Evolutionary conservation across 2,113 vertebrate genomes (phyloP), one percentile per base, ranked within the genome.

Genomic region (Sceloporus tristichus): DNA sequence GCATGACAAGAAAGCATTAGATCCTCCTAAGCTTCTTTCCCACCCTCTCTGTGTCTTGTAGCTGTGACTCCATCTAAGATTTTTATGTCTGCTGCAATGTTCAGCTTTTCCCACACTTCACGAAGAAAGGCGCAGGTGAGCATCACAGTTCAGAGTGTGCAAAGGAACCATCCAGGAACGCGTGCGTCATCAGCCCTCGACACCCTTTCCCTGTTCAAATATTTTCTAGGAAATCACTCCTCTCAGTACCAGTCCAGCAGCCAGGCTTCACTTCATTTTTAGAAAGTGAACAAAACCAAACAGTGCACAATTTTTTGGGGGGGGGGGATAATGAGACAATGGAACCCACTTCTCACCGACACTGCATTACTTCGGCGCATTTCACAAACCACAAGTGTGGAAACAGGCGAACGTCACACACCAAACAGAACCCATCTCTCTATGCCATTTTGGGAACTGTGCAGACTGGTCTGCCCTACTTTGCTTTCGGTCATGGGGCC

Each of bases 81-180:
- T 42, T 79, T 16, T 42, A 88, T 90, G 88, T 94, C 94, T 95
- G 87, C 87, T 91, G 70, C 90, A 89, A 92, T 81, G 80, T 54
- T 88, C 85, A 59, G 88, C 77, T 8, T 82, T 90, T 89, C 89
- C 82, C 7, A 16, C 27, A 2, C 87, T 94, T 93, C 87, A 77
- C 7, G 13, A 18, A 83, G 18, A 86, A 85, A 91, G 91, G 56
- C 89, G 86, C 81, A 40, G 27, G 89, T 79, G 81, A 65, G 83
- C 82, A 85, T 85, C 87, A 90, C 65, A 66, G 84, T 74, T 76
- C 88, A 80, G 79, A 89, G 92, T 87, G 93, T 68, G n/a, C 59
- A 88, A 91, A 29, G 34, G 85, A 92, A 53, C 83, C 92, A 89
- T 92, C 90, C 23, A 95, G 92, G 95, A 93, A 94, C 85, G 90